A percentile compares a stretch with the other conserved stretches of the same genome.
Conservation (phyloP, 2,797 vertebrate genomes). For the Staurois parvus region DNA sequence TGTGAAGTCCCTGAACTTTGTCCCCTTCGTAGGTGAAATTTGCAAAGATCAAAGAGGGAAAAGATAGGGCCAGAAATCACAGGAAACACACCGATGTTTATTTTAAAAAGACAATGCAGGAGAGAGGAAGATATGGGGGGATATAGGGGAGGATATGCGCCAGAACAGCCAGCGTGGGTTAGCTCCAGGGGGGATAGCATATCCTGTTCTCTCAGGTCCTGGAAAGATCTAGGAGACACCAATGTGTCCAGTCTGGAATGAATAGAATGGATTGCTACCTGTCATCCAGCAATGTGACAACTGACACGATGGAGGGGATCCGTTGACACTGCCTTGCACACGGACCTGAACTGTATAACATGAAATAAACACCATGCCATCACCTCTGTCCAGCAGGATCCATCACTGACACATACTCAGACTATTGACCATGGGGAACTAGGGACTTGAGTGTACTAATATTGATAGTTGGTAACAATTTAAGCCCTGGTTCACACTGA, state of each 20-base stretch:
- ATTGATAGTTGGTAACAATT: too few relatives aligned
- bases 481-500: too few relatives aligned
- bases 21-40: too few relatives aligned
- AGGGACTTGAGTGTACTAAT: too few relatives aligned
- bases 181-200: background rate
- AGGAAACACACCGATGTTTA: background rate
- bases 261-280: background rate
- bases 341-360: background rate
- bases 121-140: background rate
- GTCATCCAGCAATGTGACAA: background rate
- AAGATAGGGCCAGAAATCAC: background rate
- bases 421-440: too few relatives aligned
- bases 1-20: too few relatives aligned
- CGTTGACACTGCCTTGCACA: background rate
- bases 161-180: background rate
- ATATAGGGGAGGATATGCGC: background rate
- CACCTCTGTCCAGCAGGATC: background rate
- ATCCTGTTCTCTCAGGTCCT: background rate
- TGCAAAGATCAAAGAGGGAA: too few relatives aligned
- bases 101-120: background rate
- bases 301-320: background rate
- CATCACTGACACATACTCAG: too few relatives aligned
- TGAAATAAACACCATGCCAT: background rate
- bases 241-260: background rate
- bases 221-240: background rate